Percentiles rank a stretch among this genome's conserved stretches.
Conservation (phyloP, 2,113 vertebrate genomes). For the Percina caprodes region DNA sequence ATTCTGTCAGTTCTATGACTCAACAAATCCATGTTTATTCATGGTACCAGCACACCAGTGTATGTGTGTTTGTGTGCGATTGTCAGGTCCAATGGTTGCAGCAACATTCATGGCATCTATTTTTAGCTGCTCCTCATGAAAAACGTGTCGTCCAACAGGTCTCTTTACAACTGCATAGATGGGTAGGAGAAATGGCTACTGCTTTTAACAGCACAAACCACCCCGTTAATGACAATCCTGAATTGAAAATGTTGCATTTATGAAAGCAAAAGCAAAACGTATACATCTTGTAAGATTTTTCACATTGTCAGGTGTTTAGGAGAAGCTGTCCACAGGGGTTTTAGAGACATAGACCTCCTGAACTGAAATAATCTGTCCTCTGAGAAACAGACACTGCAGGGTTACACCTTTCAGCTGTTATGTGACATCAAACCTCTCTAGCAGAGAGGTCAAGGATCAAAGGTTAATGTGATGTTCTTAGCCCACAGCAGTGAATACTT, state of each 20-base stretch:
- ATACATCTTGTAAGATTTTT: background rate
- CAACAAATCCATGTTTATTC: conserved; percentile 3
- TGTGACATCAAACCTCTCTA: conserved; percentile 10
- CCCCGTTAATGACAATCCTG: background rate
- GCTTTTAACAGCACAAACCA: background rate
- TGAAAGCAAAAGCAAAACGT: background rate
- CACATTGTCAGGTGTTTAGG: background rate
- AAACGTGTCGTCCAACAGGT: conserved; percentile 55
- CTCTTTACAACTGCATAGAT: conserved; percentile 59
- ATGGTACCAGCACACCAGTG: conserved; percentile 16
- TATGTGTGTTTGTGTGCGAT: conserved; percentile 13
- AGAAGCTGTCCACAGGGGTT: background rate
- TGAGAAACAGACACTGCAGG: background rate
- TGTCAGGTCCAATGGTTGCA: conserved; percentile 55
- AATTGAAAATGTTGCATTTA: background rate
- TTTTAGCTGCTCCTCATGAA: conserved; percentile 67
- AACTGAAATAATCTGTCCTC: background rate
- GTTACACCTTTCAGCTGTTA: conserved; percentile 38
- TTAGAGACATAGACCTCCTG: background rate
- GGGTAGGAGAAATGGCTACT: conserved; percentile 28
- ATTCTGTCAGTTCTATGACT: background rate
- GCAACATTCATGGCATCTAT: conserved; percentile 66
- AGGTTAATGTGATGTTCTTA: conserved; percentile 33
- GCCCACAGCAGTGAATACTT: background rate
- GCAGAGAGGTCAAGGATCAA: conserved; percentile 43